A percentile compares a stretch with the other conserved stretches of the same genome.
Conservation (phyloP, 1,140 invertebrate species). For the Adelges cooleyi region DNA sequence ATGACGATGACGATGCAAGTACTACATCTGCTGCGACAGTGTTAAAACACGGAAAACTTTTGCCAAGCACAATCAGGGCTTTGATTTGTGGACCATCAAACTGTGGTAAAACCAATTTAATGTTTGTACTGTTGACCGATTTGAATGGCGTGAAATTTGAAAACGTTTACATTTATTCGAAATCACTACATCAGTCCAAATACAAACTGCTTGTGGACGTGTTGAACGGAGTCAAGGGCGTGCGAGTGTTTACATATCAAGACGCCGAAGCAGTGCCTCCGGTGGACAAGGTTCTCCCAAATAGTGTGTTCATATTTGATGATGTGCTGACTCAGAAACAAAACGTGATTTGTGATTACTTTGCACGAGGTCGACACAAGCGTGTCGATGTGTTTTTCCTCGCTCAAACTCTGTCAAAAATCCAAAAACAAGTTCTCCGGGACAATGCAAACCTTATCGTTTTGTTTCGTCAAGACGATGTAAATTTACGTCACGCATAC, state of each 20-base stretch:
- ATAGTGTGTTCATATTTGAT: constrained; percentile 39
- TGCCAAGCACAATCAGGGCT: constrained; percentile 34
- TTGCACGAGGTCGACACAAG: no score
- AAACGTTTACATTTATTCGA: constrained; percentile 38
- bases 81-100: constrained; percentile 35
- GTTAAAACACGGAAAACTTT: constrained; percentile 30
- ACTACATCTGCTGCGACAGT: no score
- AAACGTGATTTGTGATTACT: no score
- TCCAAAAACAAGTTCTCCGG: constrained; percentile 37
- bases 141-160: constrained; percentile 30
- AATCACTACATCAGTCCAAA: constrained; percentile 34
- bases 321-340: constrained; percentile 38
- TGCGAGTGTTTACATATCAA: constrained; percentile 33
- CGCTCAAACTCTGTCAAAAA: no score
- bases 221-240: constrained; percentile 33
- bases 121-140: constrained; percentile 26
- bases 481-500: constrained; percentile 39
- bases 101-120: constrained; percentile 5
- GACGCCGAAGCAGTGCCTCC: constrained; percentile 23
- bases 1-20: no score
- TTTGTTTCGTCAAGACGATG: constrained; percentile 38
- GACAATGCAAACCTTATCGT: constrained; percentile 39
- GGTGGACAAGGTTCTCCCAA: constrained; percentile 30
- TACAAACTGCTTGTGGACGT: constrained; percentile 35
- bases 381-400: no score